A percentile compares a stretch with the other conserved stretches of the same genome.
Evolutionary conservation across 2,797 vertebrate genomes (phyloP).

Genomic region (Adelosebastes latens): DNA sequence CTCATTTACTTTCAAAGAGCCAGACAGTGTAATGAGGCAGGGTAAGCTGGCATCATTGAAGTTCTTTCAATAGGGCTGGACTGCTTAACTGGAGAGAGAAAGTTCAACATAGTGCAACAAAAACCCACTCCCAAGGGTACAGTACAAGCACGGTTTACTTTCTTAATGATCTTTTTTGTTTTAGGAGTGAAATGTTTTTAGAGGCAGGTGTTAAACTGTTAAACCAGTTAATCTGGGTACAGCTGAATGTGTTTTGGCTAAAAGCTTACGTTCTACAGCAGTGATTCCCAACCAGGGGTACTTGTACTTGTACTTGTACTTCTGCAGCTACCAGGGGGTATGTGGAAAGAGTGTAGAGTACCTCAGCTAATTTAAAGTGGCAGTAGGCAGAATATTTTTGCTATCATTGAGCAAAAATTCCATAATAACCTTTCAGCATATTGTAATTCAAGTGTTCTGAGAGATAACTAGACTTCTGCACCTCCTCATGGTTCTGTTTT

Average conservation of each 20-base stretch:
- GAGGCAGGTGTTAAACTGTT: not conserved
- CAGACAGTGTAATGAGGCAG: slow-evolving; percentile 35
- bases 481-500: too few species aligned
- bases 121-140: not conserved
- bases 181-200: not conserved
- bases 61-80: not conserved
- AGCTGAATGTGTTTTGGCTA: not conserved
- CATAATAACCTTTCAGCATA: too few species aligned
- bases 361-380: not conserved
- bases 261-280: not conserved
- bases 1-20: slow-evolving; percentile 31
- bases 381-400: too few species aligned
- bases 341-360: not conserved
- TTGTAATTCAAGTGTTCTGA: too few species aligned
- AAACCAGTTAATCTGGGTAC: not conserved
- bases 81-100: not conserved
- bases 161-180: not conserved
- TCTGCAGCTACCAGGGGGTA: not conserved
- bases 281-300: not conserved
- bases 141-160: not conserved
- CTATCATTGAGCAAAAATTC: too few species aligned
- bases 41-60: not conserved
- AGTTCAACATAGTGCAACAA: not conserved
- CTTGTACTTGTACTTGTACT: too few species aligned
- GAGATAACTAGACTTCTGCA: too few species aligned